Evolutionary conservation across 2,888 invertebrate genomes (phyloP).

Genomic region (Ochropleura leucogaster): DNA sequence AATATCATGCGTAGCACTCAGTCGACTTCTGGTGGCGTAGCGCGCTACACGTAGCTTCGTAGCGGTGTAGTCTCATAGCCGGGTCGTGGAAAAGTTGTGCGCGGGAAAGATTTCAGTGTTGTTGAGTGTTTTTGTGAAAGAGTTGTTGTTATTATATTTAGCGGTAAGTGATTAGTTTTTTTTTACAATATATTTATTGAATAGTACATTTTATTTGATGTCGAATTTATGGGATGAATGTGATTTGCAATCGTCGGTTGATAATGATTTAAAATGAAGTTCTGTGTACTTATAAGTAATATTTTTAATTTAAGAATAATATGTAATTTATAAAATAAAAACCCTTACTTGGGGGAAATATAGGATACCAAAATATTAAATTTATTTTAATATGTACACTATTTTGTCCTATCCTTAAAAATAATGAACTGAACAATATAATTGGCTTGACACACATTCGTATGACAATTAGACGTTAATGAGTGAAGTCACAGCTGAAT

Average conservation of each 20-base stretch:
- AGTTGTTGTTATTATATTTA: constrained; percentile 45
- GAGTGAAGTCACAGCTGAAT: constrained; percentile 41
- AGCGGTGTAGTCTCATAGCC: constrained; percentile 57
- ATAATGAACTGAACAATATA: constrained; percentile 8
- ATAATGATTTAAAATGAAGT: not conserved
- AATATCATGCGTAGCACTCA: constrained; percentile 65
- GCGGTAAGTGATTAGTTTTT: constrained; percentile 50
- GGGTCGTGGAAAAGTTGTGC: constrained; percentile 55
- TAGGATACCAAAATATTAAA: not conserved
- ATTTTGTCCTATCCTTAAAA: not conserved
- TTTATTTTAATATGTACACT: not conserved
- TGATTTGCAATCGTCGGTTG: not conserved
- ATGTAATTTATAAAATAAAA: not conserved
- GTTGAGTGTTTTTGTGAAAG: constrained; percentile 59
- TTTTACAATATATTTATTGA: not conserved
- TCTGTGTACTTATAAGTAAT: not conserved
- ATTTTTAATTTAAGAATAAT: not conserved
- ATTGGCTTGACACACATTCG: constrained; percentile 22
- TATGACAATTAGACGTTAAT: constrained; percentile 38
- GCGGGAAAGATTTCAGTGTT: constrained; percentile 62
- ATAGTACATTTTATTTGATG: not conserved
- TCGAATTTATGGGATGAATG: not conserved
- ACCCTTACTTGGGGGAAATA: not conserved
- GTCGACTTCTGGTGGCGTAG: constrained; percentile 71
- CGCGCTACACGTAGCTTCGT: constrained; percentile 69